Conservation (phyloP, 2,888 invertebrate species). For the Ennomos quercinarius region DNA sequence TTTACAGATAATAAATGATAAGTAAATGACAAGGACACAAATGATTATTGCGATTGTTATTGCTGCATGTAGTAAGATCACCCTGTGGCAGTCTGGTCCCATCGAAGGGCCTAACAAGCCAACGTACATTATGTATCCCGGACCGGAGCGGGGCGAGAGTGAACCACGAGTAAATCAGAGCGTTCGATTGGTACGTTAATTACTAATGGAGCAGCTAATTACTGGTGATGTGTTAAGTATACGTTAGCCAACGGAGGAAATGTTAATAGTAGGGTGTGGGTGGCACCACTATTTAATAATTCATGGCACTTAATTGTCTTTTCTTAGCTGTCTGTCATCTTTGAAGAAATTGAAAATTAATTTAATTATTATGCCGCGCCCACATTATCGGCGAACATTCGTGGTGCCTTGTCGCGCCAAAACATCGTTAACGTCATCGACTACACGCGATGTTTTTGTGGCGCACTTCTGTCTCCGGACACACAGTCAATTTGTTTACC, state of each 20-base stretch:
- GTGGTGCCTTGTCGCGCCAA: too few relatives aligned
- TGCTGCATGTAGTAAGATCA: too few relatives aligned
- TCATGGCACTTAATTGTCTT: neutral
- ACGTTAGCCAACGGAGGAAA: neutral
- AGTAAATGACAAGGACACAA: too few relatives aligned
- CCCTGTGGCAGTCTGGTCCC: neutral
- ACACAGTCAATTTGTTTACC: too few relatives aligned
- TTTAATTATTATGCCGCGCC: neutral
- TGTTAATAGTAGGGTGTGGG: neutral
- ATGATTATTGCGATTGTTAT: too few relatives aligned
- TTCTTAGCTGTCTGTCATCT: neutral
- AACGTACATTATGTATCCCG: neutral
- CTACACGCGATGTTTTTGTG: too few relatives aligned
- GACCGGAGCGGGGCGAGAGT: neutral
- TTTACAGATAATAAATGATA: too few relatives aligned
- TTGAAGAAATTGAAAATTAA: neutral
- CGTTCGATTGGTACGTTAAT: neutral
- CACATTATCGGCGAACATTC: too few relatives aligned
- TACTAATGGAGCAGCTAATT: conserved; percentile 3
- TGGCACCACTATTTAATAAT: neutral
- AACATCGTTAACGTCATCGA: too few relatives aligned
- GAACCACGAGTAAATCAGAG: conserved; percentile 3
- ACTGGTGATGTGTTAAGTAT: conserved; percentile 4
- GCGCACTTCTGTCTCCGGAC: too few relatives aligned
- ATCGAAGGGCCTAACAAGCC: neutral